Base-by-base conservation (phyloP, 2,888 invertebrate genomes). In the Dynastes maya region DNA sequence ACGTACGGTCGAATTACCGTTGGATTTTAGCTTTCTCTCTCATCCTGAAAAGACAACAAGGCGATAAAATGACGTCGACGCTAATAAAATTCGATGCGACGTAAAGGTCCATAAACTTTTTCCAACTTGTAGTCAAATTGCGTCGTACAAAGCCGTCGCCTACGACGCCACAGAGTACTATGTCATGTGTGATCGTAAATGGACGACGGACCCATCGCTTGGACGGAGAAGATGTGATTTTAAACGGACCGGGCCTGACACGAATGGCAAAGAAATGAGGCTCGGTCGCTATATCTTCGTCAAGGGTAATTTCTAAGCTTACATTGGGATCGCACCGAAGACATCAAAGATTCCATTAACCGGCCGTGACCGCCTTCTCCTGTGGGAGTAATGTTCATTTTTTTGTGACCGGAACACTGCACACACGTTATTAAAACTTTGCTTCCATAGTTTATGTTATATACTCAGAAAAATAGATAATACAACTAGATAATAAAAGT, bases 121-220 rank as follows among this genome's bases (percentile, higher is more conserved):
- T 74, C 61, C 61, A 49, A 74, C 72, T 74, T 58, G 72, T 74
- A 74, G 72, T 74, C 61, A 74, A 74, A 74, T 74, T 74, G 61
- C 72, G 40, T 22, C 72, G 55, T 22, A 61, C 11, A 45, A 74
- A 74, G 63, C 61, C 72, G 72, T 61, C 72, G 61, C 29, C 72
- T 37, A 45, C 61, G 45, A 63, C 61, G 61, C 72, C 72, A 27
- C 22, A 40, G 58, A 74, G 61, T 61, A 22, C 72, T 58, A 58
- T 61, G 61, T 74, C 72, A 45, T 61, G 55, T 16, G 27, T 61
- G 72, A 74, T 74, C 72, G 72, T 74, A 74, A 74, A 74, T 74
- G 72, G 72, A 61, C 61, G 72, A 40, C 45, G 16, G 72, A 74
- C 45, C 72, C 27, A 74, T 74, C 72, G 45, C n/a, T 22, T 61